phyloP scores from a whole-genome alignment of 2,113 vertebrate species.

The Scytalopus superciliaris region DNA sequence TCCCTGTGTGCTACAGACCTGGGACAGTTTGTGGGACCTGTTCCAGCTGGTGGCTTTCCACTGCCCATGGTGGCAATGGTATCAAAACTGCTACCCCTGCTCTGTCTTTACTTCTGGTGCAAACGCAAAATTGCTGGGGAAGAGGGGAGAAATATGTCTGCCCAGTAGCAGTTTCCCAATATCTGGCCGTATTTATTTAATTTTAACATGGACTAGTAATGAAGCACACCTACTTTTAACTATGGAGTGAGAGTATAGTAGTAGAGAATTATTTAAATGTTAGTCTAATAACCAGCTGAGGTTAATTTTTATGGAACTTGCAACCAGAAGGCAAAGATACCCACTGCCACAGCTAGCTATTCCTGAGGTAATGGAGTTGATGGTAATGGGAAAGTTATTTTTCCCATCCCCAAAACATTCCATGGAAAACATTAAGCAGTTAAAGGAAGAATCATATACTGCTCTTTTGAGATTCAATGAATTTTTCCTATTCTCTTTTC shows the following conservation, averaged over 20 bases:
- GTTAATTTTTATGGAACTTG: not conserved
- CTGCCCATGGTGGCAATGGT: not conserved
- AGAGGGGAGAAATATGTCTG: not conserved
- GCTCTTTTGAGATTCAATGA: not conserved
- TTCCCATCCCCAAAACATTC: not conserved
- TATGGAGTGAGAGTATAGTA: not conserved
- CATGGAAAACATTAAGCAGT: not conserved
- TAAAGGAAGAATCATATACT: not conserved
- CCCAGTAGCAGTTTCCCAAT: not conserved
- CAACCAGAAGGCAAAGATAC: not conserved
- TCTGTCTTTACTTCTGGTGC: not conserved
- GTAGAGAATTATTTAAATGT: not conserved
- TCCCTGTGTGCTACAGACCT: rapidly evolving
- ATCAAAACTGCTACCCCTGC: not conserved
- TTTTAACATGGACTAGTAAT: not conserved
- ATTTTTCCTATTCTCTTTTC: not conserved
- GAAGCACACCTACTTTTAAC: not conserved
- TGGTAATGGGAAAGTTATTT: not conserved
- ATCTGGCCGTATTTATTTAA: not conserved
- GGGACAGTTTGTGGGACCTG: not conserved
- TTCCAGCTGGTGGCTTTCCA: not conserved
- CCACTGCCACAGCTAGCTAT: not conserved
- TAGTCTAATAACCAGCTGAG: not conserved
- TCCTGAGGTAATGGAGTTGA: not conserved
- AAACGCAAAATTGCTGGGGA: rapidly evolving